Conservation (phyloP, 2,888 invertebrate genomes). For the Masnerella sp. region DNA sequence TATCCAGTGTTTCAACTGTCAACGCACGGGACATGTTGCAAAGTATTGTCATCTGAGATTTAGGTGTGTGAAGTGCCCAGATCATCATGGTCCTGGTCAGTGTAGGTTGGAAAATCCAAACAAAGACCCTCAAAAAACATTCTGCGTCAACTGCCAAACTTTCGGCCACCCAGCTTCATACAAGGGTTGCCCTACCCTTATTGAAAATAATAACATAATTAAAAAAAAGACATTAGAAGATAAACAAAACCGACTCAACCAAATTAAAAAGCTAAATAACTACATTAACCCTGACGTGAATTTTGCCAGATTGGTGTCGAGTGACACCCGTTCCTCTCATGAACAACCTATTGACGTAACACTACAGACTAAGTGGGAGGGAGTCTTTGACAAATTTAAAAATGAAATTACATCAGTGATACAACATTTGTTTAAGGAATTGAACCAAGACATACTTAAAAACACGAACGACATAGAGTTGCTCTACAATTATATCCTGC, state of each 20-base stretch:
- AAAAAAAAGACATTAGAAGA: neutral
- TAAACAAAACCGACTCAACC: neutral
- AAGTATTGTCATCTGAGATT: slow-evolving; percentile 15
- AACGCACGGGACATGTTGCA: slow-evolving; percentile 15
- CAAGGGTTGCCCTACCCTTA: neutral
- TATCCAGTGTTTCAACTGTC: slow-evolving; percentile 26
- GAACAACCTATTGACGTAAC: too few relatives aligned
- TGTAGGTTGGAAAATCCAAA: slow-evolving; percentile 9
- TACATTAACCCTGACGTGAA: neutral
- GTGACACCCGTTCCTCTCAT: too few relatives aligned
- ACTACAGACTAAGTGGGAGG: too few relatives aligned
- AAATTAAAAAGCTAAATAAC: neutral
- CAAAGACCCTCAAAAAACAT: neutral
- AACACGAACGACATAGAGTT: too few relatives aligned
- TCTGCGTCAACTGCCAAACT: slow-evolving; percentile 28
- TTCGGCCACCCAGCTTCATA: slow-evolving; percentile 30
- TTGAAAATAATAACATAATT: neutral
- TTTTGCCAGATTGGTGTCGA: too few relatives aligned
- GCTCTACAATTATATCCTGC: too few relatives aligned
- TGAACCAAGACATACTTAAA: too few relatives aligned
- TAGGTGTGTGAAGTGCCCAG: slow-evolving; percentile 38
- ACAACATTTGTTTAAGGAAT: too few relatives aligned
- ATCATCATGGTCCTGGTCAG: slow-evolving; percentile 20
- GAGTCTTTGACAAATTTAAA: too few relatives aligned
- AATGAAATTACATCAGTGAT: too few relatives aligned